Evolutionary conservation across 2,888 invertebrate species (phyloP), one percentile per base, ranked within the genome.

Genomic region (Keiferia lycopersicella): DNA sequence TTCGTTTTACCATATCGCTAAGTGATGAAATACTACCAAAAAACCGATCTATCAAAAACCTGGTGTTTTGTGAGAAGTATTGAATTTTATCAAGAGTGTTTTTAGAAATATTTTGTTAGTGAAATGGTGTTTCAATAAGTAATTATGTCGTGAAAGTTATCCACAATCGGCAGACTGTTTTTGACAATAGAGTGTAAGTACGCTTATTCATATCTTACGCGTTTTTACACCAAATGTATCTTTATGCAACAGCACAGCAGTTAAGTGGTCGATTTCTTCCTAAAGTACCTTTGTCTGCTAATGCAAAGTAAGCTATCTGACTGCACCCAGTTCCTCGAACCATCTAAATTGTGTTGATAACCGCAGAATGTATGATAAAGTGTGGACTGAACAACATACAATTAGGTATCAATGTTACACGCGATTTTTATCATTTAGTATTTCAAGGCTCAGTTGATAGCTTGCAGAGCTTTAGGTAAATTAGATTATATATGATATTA

Each of bases 71-170:
- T 61, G 26, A 61, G 16, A 59, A 48, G 11, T 61, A 61, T 48
- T 45, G 60, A 26, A 61, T 61, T 61, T 45, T 48, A 41, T 61
- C 26, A 61, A 48, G 45, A 56, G 22, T 18, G 53, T 38, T 22
- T 62, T n/a, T 45, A 30, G 14, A 39, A 39, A 10, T 58, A 16
- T 38, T 38, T 58, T 20, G 4, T 20, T 14, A 58, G 58, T 58
- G 58, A 38, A 58, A 20, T 58, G 39, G 39, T 58, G 58, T 38
- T 39, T 58, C 18, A 58, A 58, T 18, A 30, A 12, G 11, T 39
- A 58, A 58, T 58, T 58, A 58, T 58, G 58, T 39, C 38, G 58
- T 58, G 58, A 58, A 39, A 39, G 12, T 58, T 39, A 39, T 39
- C 58, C 20, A 20, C 58, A 16, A 58, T 14, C 11, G 1, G n/a